Evolutionary conservation across 2,797 vertebrate genomes (phyloP).

Genomic region (Potorous gilbertii): DNA sequence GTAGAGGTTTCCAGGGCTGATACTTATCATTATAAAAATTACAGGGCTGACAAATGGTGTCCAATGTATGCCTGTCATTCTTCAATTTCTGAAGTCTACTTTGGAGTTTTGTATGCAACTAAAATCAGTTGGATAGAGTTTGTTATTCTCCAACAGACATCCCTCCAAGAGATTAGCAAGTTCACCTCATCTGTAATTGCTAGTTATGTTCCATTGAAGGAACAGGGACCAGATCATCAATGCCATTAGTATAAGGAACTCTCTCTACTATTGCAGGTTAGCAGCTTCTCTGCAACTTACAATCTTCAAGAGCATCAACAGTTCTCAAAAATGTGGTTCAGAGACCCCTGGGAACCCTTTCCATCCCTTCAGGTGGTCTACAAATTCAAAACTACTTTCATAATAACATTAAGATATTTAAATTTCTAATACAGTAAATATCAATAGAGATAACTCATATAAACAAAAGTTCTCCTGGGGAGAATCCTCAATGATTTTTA

Average conservation of each 20-base stretch:
- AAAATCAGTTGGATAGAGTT: constrained; percentile 4
- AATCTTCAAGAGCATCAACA: not conserved
- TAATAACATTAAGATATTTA: not conserved
- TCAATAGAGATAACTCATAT: not conserved
- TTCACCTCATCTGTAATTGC: constrained; percentile 39
- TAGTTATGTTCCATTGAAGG: not conserved
- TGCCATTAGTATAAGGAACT: not conserved
- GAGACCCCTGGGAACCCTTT: not conserved
- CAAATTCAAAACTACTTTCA: not conserved
- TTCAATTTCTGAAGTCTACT: constrained; percentile 29
- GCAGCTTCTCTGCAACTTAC: not conserved
- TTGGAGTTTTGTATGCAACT: constrained; percentile 17
- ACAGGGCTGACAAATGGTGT: constrained; percentile 46
- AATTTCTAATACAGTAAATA: not conserved
- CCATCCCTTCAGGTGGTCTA: not conserved
- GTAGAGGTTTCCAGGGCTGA: constrained; percentile 48
- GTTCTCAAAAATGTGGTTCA: not conserved
- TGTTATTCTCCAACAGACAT: not conserved
- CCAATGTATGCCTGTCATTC: constrained; percentile 40
- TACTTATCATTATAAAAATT: constrained; percentile 65
- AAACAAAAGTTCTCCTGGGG: not conserved
- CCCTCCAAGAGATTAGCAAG: constrained; percentile 4
- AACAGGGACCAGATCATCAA: not conserved
- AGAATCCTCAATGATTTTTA: not conserved
- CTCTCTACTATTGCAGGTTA: not conserved